Base-by-base conservation (phyloP, 2,113 vertebrate species). In the Notiomystis cincta region DNA sequence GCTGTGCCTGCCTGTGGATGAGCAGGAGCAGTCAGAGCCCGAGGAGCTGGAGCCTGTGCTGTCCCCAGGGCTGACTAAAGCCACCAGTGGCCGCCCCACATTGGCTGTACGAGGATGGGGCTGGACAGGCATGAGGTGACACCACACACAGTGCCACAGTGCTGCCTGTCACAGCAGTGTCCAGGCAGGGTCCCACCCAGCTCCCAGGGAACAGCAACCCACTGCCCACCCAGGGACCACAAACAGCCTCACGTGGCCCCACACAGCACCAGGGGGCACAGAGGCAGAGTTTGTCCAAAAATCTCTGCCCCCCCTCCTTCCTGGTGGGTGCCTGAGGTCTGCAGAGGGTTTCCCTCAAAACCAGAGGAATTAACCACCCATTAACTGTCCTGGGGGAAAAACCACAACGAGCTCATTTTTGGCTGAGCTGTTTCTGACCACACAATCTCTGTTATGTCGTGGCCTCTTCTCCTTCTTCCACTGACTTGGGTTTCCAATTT, bases 401-500 rank as follows among this genome's bases (percentile, higher is more conserved):
- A n/a, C n/a, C 37, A 50, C 77, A 75, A 24, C 19, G 17, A 82
- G 90, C 67, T 83, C 71, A 38, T 54, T 95, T 93, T 89, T 53
- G 76, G 89, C 95, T 72, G 72, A 90, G 84, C 62, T 73, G 12
- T 53, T 88, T 66, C 89, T 58, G 62, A 89, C 93, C 95, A 77
- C 31, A 24, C 71, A 51, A 90, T 85, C 87, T 90, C 91, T 80
- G 83, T 75, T 40, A 56, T 33, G 81, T 64, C 77, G 77, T 0
- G 3, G 45, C 77, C 87, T 91, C 80, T 94, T 70, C 93, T 76
- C 79, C 90, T 79, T 87, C 87, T 82, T 92, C 90, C 97, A 87
- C 97, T 77, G 89, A 69, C 79, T 88, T 84, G 94, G 76, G 92
- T 97, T 90, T 95, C 86, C 91, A 85, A 11, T 94, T 94, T 84